These are phyloP conservation scores for Abramis brama DNA, from an alignment of 2,113 vertebrate genomes.

Conservation along the genomic window DNA sequence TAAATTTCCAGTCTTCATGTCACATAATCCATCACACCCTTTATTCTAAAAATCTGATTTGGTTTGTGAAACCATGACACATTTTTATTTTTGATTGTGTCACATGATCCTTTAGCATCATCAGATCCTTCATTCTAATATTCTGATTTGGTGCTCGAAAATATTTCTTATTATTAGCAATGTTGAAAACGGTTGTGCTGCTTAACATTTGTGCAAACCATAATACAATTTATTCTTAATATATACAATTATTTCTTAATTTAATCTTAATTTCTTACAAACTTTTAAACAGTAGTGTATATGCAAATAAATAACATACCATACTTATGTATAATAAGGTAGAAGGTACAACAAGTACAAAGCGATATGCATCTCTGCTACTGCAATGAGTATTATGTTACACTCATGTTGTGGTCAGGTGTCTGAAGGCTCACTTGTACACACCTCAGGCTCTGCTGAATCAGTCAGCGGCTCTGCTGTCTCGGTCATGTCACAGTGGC, in stretches of 20 bases:
- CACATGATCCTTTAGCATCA: not conserved
- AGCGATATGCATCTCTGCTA: not conserved
- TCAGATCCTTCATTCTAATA: not conserved
- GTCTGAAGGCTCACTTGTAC: not conserved
- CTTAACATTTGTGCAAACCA: not conserved
- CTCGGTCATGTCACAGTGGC: conserved; percentile 62
- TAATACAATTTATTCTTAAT: too few relatives aligned
- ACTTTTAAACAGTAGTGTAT: not conserved
- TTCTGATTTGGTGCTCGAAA: not conserved
- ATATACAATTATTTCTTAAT: too few relatives aligned
- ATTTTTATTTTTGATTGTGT: too few relatives aligned
- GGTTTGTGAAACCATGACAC: not conserved
- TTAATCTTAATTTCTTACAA: too few relatives aligned
- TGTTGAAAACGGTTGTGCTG: not conserved
- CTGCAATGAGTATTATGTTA: too few relatives aligned
- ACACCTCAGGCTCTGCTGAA: conserved; percentile 68
- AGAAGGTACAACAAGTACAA: too few relatives aligned
- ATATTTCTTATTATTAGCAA: not conserved
- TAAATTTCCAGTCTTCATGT: not conserved
- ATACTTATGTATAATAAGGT: too few relatives aligned
- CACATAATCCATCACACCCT: not conserved
- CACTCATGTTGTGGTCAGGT: not conserved
- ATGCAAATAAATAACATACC: not conserved
- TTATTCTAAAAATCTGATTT: not conserved
- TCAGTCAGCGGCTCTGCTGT: conserved; percentile 68